Evolutionary conservation across 2,797 vertebrate genomes (phyloP).

Genomic region (Stomatorhinus walkeri): DNA sequence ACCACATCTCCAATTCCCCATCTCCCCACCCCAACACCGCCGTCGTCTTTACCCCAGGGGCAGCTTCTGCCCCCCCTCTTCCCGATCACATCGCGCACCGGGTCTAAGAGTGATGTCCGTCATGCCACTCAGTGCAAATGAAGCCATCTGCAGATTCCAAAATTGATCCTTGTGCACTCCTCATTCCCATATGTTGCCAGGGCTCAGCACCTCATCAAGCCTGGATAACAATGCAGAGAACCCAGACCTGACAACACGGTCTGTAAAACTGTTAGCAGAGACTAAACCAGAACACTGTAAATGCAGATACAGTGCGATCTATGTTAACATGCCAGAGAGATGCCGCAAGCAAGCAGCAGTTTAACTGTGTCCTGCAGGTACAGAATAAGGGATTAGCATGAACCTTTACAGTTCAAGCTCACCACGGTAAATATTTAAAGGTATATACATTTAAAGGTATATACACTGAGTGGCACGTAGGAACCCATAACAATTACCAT

Average conservation of each 20-base stretch:
- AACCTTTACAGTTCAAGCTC: neutral
- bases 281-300: neutral
- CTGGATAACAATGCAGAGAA: neutral
- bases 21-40: neutral
- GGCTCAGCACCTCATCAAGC: neutral
- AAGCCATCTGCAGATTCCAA: neutral
- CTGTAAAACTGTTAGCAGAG: neutral
- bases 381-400: neutral
- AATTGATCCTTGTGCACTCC: neutral
- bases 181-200: neutral
- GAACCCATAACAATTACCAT: neutral
- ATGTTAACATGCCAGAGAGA: neutral
- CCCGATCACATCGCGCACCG: neutral
- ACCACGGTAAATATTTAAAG: neutral
- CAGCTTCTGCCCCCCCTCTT: neutral
- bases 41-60: neutral
- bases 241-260: neutral
- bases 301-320: neutral
- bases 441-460: neutral
- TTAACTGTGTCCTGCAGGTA: neutral
- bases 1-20: neutral
- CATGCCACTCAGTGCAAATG: neutral
- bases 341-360: neutral
- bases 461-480: neutral
- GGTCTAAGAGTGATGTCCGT: neutral